Base-by-base conservation (phyloP, 2,888 invertebrate species). In the Lasioglossum calceatum region DNA sequence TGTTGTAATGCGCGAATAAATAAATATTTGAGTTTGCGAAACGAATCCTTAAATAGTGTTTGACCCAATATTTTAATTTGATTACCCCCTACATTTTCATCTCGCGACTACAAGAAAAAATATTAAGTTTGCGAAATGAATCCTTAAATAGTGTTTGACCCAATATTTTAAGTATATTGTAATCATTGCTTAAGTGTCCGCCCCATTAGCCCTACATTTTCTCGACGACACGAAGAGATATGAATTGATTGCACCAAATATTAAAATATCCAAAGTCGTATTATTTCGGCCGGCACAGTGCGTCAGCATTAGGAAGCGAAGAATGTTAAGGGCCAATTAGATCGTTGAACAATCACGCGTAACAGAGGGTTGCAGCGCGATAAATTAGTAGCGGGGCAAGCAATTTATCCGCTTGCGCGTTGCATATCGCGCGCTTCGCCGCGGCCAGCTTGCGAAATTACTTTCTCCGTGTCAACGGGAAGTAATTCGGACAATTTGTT, bases 401-500 rank as follows among this genome's bases (percentile, higher is more conserved):
- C 88, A 85, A 83, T 84, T 90, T 79, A 73, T 82, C 82, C 78
- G 77, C 0, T 44, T 44, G 44, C 42, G 75, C 67, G 75, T 47
- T 70, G 67, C 76, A 79, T 67, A 79, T 77, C 70, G 23, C 75
- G 86, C 64, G 74, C 78, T 70, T 50, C 42, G 32, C 27, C 71
- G 50, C 44, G 42, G 27, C 27, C 77, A 50, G 73, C 67, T 39
- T 10, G n/a, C 44, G 75, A 87, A 87, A 89, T 86, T 87, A 75
- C 75, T 81, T 89, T 83, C 79, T 79, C 61, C 81, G 72, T 80
- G 87, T 86, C 79, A 80, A 80, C 85, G 87, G 73, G 87, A 89
- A 89, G 87, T 89, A 89, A 89, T 87, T 86, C 79, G 64, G 73
- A 71, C 58, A 77, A 86, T 87, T 83, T 79, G 81, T 89, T 89